These are phyloP conservation scores for Macroramphosus scolopax DNA, from an alignment of 2,797 vertebrate species.

Conservation along the genomic window DNA sequence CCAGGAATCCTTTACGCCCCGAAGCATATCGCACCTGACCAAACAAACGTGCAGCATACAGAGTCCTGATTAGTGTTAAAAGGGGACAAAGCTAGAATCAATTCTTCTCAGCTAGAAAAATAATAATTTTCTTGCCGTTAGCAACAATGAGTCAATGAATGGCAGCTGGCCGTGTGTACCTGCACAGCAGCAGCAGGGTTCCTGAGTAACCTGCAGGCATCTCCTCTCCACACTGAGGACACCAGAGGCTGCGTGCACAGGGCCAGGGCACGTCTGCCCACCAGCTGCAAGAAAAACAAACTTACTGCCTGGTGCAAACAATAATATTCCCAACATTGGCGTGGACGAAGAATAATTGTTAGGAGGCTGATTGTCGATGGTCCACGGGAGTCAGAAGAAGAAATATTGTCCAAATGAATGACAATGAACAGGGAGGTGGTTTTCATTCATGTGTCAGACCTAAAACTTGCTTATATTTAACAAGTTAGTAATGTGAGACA, in stretches of 20 bases:
- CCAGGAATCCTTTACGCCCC: constrained; percentile 86
- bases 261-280: constrained; percentile 68
- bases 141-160: not conserved
- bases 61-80: not conserved
- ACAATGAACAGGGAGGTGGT: too few species aligned
- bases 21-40: constrained; percentile 71
- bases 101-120: constrained; percentile 1
- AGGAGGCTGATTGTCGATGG: not conserved
- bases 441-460: too few species aligned
- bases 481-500: too few species aligned
- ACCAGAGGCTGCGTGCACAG: constrained; percentile 64
- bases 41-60: constrained; percentile 3
- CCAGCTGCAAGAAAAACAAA: constrained; percentile 52
- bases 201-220: constrained; percentile 48
- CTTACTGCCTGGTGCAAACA: constrained; percentile 2
- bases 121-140: not conserved
- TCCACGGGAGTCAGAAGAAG: too few species aligned
- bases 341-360: not conserved
- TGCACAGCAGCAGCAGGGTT: constrained; percentile 56
- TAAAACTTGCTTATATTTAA: too few species aligned
- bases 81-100: not conserved
- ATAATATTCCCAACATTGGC: constrained; percentile 1
- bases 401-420: too few species aligned
- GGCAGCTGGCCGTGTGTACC: constrained; percentile 44
- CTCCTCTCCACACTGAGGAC: constrained; percentile 50